Percentiles rank a stretch among this genome's conserved stretches.
Evolutionary conservation across 2,113 vertebrate species (phyloP).

Genomic region (Sorex araneus): DNA sequence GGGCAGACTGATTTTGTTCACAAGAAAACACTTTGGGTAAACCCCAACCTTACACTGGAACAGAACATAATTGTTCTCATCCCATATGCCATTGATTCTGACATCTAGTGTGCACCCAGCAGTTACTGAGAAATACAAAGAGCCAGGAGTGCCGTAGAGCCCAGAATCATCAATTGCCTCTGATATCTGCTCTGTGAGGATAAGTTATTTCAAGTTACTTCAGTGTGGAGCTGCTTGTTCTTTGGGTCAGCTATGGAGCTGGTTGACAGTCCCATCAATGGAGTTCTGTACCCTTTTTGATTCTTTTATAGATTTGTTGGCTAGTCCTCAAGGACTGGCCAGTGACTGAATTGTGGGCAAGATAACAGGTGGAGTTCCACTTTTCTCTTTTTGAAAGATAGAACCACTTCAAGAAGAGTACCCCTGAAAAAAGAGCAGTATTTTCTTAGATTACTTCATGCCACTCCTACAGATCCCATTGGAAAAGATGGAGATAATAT

Average conservation of each 20-base stretch:
- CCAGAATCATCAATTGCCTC: neutral
- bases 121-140: slow-evolving; percentile 7
- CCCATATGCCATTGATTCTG: neutral
- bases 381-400: slow-evolving; percentile 17
- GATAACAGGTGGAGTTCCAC: neutral
- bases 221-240: neutral
- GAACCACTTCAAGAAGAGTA: neutral
- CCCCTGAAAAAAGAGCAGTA: neutral
- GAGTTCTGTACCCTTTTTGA: neutral
- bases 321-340: neutral
- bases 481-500: neutral
- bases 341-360: neutral
- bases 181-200: neutral
- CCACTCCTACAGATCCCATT: neutral
- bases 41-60: neutral
- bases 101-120: neutral
- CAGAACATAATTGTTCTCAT: neutral
- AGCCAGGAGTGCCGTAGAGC: neutral
- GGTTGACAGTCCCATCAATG: neutral
- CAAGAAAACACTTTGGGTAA: neutral
- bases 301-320: slow-evolving; percentile 49
- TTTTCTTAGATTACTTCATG: neutral
- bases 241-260: slow-evolving; percentile 11
- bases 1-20: neutral
- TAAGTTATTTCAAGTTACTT: neutral